phyloP scores from a whole-genome alignment of 2,888 invertebrate genomes.

The Dicyrtoma fusca region DNA sequence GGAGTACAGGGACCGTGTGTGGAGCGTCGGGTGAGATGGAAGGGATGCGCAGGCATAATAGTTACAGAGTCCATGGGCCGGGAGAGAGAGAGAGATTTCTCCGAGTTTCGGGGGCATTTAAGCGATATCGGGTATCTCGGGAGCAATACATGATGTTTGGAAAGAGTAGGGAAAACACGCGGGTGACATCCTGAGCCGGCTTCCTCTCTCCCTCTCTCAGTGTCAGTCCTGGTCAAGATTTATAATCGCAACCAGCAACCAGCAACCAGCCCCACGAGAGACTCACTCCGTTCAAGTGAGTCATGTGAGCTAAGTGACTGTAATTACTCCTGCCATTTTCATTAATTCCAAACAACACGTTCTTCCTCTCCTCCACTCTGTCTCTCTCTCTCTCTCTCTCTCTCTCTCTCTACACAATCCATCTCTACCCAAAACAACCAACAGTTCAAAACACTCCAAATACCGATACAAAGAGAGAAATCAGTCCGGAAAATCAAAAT shows the following conservation, averaged over 20 bases:
- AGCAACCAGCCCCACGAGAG: slow-evolving; percentile 29
- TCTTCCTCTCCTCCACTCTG: too few relatives aligned
- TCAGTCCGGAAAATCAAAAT: too few relatives aligned
- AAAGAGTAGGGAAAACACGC: slow-evolving; percentile 7
- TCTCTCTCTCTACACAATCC: too few relatives aligned
- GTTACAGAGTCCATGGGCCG: background rate
- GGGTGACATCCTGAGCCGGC: slow-evolving; percentile 29
- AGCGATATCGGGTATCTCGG: slow-evolving; percentile 46
- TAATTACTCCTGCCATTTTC: slow-evolving; percentile 22
- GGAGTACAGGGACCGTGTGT: too few relatives aligned
- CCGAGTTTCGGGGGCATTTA: slow-evolving; percentile 40
- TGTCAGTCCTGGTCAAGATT: slow-evolving; percentile 27
- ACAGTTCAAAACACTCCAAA: too few relatives aligned
- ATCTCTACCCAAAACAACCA: too few relatives aligned
- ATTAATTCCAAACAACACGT: background rate
- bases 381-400: too few relatives aligned
- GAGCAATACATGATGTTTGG: slow-evolving; percentile 43
- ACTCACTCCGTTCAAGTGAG: background rate
- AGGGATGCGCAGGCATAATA: background rate
- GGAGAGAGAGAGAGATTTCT: slow-evolving; percentile 5
- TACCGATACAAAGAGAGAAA: too few relatives aligned
- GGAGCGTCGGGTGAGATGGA: background rate
- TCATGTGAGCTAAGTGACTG: slow-evolving; percentile 29
- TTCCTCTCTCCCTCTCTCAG: slow-evolving; percentile 8
- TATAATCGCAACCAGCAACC: slow-evolving; percentile 14